Percentiles rank a stretch among this genome's conserved stretches.
Evolutionary conservation across 2,797 vertebrate species (phyloP).

Genomic region (Sebastiscus albofasciatus): DNA sequence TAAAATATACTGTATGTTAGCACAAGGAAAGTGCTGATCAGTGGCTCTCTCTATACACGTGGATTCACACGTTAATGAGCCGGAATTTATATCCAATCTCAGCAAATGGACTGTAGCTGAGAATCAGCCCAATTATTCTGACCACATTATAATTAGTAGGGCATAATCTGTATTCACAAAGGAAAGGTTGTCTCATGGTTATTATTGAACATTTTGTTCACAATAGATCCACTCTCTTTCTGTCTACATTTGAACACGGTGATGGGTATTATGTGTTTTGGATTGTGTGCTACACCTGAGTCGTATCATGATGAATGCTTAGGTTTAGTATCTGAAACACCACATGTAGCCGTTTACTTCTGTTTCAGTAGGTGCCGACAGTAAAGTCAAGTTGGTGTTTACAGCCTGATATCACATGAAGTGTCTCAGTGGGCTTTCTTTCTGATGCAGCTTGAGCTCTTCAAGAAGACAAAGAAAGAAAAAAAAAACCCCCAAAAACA

Average conservation of each 20-base stretch:
- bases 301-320: neutral
- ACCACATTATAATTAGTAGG: conserved; percentile 27
- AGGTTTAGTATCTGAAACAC: neutral
- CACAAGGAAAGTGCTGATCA: conserved; percentile 2
- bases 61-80: conserved; percentile 46
- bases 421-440: neutral
- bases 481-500: neutral
- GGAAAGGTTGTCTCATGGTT: conserved; percentile 16
- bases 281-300: neutral
- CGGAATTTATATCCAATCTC: conserved; percentile 28
- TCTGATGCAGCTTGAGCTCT: neutral
- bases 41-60: conserved; percentile 1
- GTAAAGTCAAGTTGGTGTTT: neutral
- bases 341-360: neutral
- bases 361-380: neutral
- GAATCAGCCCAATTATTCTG: conserved; percentile 35
- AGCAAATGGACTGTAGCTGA: conserved; percentile 47
- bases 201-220: conserved; percentile 23
- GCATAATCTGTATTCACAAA: conserved; percentile 40
- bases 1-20: neutral
- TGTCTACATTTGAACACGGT: neutral
- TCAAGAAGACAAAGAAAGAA: neutral
- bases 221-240: conserved; percentile 1
- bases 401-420: neutral
- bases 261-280: neutral